A percentile compares a stretch with the other conserved stretches of the same genome.
Conservation (phyloP, 2,888 invertebrate genomes). For the Diadegma fenestrale region DNA sequence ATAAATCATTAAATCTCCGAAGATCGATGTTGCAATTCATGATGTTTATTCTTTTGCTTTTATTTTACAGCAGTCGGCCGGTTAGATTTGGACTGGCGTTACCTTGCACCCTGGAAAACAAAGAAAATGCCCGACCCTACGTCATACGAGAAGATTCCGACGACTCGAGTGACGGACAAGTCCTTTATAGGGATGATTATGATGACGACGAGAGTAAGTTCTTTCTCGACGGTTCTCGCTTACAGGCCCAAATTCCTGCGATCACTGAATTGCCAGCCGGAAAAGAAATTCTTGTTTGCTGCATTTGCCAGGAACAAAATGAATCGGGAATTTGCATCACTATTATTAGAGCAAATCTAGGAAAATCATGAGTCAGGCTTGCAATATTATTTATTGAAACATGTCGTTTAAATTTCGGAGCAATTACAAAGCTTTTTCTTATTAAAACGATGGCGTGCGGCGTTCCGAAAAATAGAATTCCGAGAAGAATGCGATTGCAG, state of each 20-base stretch:
- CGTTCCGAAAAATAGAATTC: neutral
- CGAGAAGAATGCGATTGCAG: neutral
- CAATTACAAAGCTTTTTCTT: neutral
- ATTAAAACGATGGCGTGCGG: neutral
- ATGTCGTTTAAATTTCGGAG: neutral
- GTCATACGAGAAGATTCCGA: constrained; percentile 88
- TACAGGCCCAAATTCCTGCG: neutral
- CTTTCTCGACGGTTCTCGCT: neutral
- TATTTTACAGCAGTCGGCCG: constrained; percentile 89
- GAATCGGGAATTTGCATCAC: neutral
- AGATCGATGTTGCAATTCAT: neutral
- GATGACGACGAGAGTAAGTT: constrained; percentile 88
- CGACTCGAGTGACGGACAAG: constrained; percentile 88
- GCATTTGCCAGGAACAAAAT: too few species aligned
- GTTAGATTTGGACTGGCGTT: constrained; percentile 91
- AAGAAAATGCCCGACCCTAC: constrained; percentile 94
- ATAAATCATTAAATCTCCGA: neutral
- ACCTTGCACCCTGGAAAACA: constrained; percentile 93
- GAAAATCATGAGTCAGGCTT: constrained; percentile 1
- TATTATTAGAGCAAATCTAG: neutral
- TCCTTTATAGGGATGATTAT: constrained; percentile 91
- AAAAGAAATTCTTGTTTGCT: neutral
- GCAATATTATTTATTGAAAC: neutral
- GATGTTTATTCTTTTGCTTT: constrained; percentile 2
- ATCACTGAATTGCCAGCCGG: neutral